Evolutionary conservation across 2,888 invertebrate genomes (phyloP).

Genomic region (Temnothorax rugatulus): DNA sequence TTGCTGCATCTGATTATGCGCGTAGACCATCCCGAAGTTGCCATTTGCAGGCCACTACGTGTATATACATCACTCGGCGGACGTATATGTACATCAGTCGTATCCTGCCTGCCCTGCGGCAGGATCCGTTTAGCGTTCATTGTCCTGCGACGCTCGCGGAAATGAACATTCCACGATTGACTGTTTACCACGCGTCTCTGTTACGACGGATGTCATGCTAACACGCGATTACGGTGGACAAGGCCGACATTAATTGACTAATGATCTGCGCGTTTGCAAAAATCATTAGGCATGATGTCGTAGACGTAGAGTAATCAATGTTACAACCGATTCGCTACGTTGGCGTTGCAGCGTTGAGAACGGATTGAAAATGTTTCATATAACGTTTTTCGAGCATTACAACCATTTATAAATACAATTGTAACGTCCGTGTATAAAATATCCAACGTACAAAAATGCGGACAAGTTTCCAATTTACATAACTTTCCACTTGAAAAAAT

Average conservation of each 20-base stretch:
- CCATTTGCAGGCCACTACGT: constrained; percentile 58
- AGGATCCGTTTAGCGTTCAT: constrained; percentile 74
- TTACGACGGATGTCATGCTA: constrained; percentile 46
- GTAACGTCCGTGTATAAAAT: background rate
- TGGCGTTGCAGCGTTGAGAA: background rate
- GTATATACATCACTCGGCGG: constrained; percentile 62
- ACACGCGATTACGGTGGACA: constrained; percentile 40
- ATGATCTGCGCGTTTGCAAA: constrained; percentile 40
- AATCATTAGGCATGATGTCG: constrained; percentile 3
- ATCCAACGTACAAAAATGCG: constrained; percentile 21
- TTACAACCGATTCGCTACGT: background rate
- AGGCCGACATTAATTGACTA: constrained; percentile 49
- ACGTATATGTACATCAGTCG: constrained; percentile 58
- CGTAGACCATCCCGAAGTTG: constrained; percentile 60
- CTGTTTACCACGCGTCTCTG: constrained; percentile 60
- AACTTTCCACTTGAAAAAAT: background rate
- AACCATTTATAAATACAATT: background rate
- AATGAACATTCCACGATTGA: constrained; percentile 66
- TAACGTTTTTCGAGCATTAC: background rate
- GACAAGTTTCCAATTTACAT: background rate
- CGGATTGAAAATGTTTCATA: background rate
- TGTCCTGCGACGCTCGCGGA: constrained; percentile 68
- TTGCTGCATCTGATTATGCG: constrained; percentile 78
- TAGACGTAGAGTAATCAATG: background rate
- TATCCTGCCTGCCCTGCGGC: constrained; percentile 60